Evolutionary conservation across 23 tunicate species (phyloP).

Genomic region (Ascidia mentula): DNA sequence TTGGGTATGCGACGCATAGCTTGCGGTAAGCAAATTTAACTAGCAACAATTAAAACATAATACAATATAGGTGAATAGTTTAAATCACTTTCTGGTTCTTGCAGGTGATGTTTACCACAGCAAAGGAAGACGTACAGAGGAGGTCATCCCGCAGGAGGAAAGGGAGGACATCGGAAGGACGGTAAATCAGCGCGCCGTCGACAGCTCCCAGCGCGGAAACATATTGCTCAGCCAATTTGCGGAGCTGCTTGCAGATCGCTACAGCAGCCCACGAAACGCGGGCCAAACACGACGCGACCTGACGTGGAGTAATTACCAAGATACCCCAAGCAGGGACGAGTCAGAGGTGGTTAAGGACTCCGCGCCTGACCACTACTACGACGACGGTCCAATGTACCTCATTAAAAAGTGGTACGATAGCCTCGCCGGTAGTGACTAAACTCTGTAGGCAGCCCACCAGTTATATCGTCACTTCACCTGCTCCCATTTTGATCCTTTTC

Average conservation of each 20-base stretch:
- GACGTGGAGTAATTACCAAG: background rate
- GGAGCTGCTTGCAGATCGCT: background rate
- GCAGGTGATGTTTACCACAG: background rate
- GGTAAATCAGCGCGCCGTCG: background rate
- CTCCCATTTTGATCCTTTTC: too few relatives aligned
- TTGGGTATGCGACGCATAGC: too few relatives aligned
- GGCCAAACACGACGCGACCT: background rate
- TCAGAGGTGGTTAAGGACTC: background rate
- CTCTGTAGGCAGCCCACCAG: background rate
- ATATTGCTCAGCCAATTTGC: background rate
- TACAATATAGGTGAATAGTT: too few relatives aligned
- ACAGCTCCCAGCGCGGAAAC: background rate
- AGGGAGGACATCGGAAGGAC: background rate
- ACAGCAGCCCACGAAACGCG: background rate
- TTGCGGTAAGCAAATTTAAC: too few relatives aligned
- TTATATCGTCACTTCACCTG: background rate
- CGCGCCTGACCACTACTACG: background rate
- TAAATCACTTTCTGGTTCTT: too few relatives aligned
- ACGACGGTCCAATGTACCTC: background rate
- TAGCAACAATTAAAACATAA: too few relatives aligned
- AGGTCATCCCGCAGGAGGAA: background rate
- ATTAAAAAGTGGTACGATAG: background rate
- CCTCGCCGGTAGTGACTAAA: background rate
- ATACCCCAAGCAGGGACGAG: background rate
- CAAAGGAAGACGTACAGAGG: background rate